These are phyloP conservation scores for Eurypyga helias DNA, from an alignment of 2,113 vertebrate species.

Conservation along the genomic window DNA sequence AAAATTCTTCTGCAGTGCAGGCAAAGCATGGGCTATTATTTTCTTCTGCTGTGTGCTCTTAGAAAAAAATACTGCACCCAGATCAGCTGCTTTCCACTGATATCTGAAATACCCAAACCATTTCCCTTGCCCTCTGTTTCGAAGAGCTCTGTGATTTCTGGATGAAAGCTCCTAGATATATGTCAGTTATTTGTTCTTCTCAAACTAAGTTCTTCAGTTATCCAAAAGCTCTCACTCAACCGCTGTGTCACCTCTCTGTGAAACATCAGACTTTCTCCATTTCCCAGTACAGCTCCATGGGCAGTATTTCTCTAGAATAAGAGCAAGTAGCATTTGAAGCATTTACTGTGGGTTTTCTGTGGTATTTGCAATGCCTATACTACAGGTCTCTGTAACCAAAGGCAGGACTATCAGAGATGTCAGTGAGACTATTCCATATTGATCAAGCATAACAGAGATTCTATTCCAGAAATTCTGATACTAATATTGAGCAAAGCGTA, in stretches of 20 bases:
- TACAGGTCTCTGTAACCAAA: neutral
- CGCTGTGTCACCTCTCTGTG: neutral
- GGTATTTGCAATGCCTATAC: neutral
- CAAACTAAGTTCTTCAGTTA: neutral
- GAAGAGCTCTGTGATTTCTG: neutral
- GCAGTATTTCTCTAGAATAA: neutral
- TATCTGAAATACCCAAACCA: neutral
- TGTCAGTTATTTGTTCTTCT: neutral
- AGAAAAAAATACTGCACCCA: neutral
- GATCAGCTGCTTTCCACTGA: neutral
- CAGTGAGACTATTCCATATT: neutral
- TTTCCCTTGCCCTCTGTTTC: neutral
- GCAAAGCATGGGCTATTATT: neutral
- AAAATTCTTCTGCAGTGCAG: neutral
- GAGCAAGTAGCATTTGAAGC: neutral
- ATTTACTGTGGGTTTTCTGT: neutral
- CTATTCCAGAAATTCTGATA: neutral
- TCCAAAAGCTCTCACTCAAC: neutral
- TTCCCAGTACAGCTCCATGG: neutral
- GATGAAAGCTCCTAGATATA: slow-evolving; percentile 1
- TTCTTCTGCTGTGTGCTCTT: neutral
- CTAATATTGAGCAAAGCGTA: neutral
- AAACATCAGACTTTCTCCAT: neutral
- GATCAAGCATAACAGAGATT: neutral
- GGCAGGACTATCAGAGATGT: neutral